A percentile compares a stretch with the other conserved stretches of the same genome.
Evolutionary conservation across 2,888 invertebrate genomes (phyloP).

Genomic region (Dicycla oo): DNA sequence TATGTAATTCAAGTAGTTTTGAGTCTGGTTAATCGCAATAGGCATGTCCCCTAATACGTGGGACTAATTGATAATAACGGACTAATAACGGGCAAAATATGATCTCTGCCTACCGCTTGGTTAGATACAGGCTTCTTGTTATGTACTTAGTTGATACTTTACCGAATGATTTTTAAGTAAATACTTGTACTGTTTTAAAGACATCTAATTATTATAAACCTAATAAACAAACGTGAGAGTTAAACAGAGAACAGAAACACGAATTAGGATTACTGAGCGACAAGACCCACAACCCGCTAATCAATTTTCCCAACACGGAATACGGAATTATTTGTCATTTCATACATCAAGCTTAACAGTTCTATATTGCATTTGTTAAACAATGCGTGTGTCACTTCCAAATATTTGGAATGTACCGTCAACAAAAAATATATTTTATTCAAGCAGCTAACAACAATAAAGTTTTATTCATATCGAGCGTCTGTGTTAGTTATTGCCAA

Average conservation of each 20-base stretch:
- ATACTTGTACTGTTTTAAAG: neutral
- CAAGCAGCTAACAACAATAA: too few species aligned
- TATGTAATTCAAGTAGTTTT: neutral
- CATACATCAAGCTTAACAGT: constrained; percentile 9
- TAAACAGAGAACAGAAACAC: neutral
- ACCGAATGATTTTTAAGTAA: neutral
- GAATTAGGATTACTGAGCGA: neutral
- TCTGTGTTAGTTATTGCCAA: neutral
- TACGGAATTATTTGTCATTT: constrained; percentile 4
- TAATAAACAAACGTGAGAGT: neutral
- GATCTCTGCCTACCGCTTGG: neutral
- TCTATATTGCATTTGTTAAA: constrained; percentile 13
- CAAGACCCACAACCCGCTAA: neutral
- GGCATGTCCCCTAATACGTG: neutral
- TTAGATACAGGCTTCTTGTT: neutral
- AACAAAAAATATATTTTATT: neutral
- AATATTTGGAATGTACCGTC: constrained; percentile 23
- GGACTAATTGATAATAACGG: constrained; percentile 5
- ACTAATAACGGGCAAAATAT: too few species aligned
- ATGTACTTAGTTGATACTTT: neutral
- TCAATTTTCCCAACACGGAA: constrained; percentile 14
- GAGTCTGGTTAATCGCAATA: neutral
- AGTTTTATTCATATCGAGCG: neutral
- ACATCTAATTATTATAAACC: neutral
- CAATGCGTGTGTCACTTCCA: constrained; percentile 7